A percentile compares a stretch with the other conserved stretches of the same genome.
Conservation (phyloP, 2,888 invertebrate species). For the Palloptera scutellata region DNA sequence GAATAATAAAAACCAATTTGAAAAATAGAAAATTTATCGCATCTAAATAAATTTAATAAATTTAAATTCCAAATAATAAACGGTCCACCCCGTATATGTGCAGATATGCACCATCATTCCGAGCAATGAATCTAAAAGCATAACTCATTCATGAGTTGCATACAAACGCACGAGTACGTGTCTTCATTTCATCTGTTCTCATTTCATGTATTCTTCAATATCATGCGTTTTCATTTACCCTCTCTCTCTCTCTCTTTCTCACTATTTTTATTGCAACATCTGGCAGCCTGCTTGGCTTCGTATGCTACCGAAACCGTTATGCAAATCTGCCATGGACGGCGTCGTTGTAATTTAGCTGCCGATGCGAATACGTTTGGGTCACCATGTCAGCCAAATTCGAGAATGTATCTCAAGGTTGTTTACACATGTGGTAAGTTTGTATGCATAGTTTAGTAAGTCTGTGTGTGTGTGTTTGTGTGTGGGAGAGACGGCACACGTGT, state of each 20-base stretch:
- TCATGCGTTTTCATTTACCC: too few species aligned
- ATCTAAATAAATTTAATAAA: too few species aligned
- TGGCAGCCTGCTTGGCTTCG: slow-evolving; percentile 84
- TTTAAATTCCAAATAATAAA: too few species aligned
- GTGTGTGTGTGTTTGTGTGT: too few species aligned
- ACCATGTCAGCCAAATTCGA: slow-evolving; percentile 81
- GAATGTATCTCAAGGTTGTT: slow-evolving; percentile 87
- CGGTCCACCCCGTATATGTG: slow-evolving; percentile 20
- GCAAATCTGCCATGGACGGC: slow-evolving; percentile 85
- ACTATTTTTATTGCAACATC: slow-evolving; percentile 35
- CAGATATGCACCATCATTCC: slow-evolving; percentile 9
- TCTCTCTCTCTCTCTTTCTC: slow-evolving; percentile 8
- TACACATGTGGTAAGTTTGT: slow-evolving; percentile 83
- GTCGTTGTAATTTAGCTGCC: slow-evolving; percentile 82
- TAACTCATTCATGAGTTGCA: too few species aligned
- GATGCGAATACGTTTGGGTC: slow-evolving; percentile 85
- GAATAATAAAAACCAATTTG: too few species aligned
- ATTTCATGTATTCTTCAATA: too few species aligned
- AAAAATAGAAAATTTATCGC: too few species aligned
- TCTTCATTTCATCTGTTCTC: too few species aligned
- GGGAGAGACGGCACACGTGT: too few species aligned
- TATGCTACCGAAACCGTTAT: slow-evolving; percentile 91
- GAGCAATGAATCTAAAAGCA: not conserved
- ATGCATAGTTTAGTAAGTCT: too few species aligned
- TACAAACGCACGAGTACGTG: too few species aligned